Evolutionary conservation across 2,113 vertebrate species (phyloP), one percentile per base, ranked within the genome.

Genomic region (Heptranchias perlo): DNA sequence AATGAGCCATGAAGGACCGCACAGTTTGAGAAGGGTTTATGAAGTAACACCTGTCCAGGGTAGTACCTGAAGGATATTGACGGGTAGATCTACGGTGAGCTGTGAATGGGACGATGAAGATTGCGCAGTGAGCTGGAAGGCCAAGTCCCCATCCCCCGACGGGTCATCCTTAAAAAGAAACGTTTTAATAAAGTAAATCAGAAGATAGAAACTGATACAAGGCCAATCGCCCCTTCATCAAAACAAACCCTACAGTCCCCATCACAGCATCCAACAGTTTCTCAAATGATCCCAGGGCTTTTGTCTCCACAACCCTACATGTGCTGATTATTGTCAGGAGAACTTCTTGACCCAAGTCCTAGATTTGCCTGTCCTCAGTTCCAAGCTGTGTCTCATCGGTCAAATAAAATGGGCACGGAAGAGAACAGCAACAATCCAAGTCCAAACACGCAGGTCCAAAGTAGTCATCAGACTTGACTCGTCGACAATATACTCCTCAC

Each of bases 1-100:
- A 78, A 78, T 1, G 11, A 14, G 35, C 11, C 31, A 39, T 39
- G 14, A 39, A n/a, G 31, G 35, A 78, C 35, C 73, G n/a, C n/a
- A n/a, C n/a, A n/a, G n/a, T n/a, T n/a, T 16, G 76, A 78, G n/a
- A 6, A 82, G 39, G 39, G 1, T 18, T 44, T 47, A 82, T 44
- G 18, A 82, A 44, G 39, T 39, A 82, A 82, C 18, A 18, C 5
- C 78, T 82, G 16, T 58, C 35, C 3, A 64, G 58, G 7, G 14
- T 18, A 28, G 62, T 96, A 99, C 99, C 98, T 99, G 99, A 96
- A 99, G 97, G 96, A 99, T 98, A 96, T 98, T 98, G 97, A 99
- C 98, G 0, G 99, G 99, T 96, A 99, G 97, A 96, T 99, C 98
- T 2, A 98, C 98, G 0, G 99, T 98, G 67, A 99, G 98, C 97